Percentiles rank a stretch among this genome's conserved stretches.
phyloP scores from a whole-genome alignment of 2,797 vertebrate species.

The Carduelis carduelis region DNA sequence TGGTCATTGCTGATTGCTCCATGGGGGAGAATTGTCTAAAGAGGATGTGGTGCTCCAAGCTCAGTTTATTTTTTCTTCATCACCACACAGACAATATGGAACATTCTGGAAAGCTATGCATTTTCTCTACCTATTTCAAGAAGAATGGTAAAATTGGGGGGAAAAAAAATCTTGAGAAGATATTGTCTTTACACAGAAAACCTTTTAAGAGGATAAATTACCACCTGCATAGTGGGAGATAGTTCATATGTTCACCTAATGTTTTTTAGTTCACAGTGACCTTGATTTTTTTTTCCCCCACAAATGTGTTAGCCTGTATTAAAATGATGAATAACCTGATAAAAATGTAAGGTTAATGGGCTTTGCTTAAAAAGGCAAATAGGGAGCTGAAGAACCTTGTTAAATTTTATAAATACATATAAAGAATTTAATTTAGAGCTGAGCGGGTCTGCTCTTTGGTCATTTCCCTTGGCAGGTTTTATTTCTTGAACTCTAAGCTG shows the following conservation, averaged over 20 bases:
- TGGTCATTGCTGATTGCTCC: neutral
- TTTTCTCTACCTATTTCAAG: neutral
- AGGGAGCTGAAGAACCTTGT: neutral
- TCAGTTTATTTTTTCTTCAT: neutral
- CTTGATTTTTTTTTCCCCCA: neutral
- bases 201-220: conserved; percentile 9
- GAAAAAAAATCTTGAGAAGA: neutral
- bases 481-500: neutral
- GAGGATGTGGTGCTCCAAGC: neutral
- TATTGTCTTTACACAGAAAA: neutral
- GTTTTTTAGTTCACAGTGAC: conserved; percentile 9
- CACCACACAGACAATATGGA: rapidly evolving
- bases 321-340: neutral
- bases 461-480: neutral
- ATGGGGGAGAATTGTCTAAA: neutral
- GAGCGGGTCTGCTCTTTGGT: neutral
- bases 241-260: neutral
- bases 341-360: neutral
- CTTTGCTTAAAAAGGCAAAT: conserved; percentile 17
- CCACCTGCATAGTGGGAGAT: neutral
- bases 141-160: neutral
- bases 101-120: neutral
- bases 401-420: conserved; percentile 9
- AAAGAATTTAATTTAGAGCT: conserved; percentile 18
- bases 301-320: neutral